phyloP scores from a whole-genome alignment of 2,113 vertebrate genomes.

The Loxodonta africana region DNA sequence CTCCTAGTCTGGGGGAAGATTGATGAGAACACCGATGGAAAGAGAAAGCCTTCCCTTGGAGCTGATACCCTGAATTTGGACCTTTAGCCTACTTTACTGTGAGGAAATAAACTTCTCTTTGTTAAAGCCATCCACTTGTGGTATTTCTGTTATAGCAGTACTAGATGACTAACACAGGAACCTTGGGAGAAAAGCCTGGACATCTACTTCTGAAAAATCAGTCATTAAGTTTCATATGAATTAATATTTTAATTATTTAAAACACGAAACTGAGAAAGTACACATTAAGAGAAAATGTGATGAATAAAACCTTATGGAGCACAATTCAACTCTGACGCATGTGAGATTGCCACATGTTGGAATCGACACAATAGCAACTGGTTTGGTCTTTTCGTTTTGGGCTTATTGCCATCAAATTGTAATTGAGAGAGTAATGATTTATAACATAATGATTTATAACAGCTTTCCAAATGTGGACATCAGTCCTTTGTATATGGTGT shows the following conservation, averaged over 20 bases:
- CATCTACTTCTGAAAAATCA: not conserved
- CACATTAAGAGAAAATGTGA: not conserved
- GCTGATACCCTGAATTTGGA: too few species aligned
- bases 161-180: too few species aligned
- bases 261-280: not conserved
- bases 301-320: not conserved
- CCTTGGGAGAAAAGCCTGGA: not conserved
- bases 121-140: too few species aligned
- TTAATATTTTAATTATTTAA: not conserved
- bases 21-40: too few species aligned
- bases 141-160: too few species aligned
- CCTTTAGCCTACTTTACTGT: too few species aligned
- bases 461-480: not conserved
- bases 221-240: not conserved
- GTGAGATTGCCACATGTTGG: not conserved
- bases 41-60: too few species aligned
- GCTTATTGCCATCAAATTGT: not conserved
- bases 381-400: not conserved
- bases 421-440: not conserved
- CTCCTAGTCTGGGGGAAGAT: too few species aligned
- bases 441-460: too few species aligned
- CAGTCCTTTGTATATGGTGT: fast-evolving
- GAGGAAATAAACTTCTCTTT: too few species aligned
- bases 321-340: not conserved
- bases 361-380: not conserved